A percentile compares a stretch with the other conserved stretches of the same genome.
Conservation (phyloP, 2,797 vertebrate species). For the Atherinosoma microstoma region DNA sequence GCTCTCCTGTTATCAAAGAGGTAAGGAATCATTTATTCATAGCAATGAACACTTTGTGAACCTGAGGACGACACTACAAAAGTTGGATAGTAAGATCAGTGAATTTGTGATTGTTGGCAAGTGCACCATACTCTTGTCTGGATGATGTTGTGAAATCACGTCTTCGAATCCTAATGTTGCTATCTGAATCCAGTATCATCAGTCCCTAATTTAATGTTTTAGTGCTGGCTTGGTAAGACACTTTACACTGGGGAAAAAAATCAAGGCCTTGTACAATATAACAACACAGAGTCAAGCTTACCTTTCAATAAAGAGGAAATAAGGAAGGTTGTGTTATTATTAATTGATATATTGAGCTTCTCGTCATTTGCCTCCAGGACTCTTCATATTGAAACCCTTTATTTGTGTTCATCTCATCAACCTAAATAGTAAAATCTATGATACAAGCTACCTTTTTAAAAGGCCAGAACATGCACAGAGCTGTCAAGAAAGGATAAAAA, state of each 20-base stretch:
- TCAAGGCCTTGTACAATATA: neutral
- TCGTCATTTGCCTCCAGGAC: neutral
- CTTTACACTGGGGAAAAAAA: neutral
- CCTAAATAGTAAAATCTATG: neutral
- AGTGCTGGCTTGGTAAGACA: neutral
- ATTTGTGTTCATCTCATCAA: neutral
- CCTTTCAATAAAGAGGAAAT: neutral
- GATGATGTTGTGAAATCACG: neutral
- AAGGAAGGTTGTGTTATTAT: neutral
- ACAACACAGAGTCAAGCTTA: neutral
- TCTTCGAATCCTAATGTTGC: neutral
- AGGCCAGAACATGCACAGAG: too few relatives aligned
- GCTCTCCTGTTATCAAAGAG: slow-evolving; percentile 51
- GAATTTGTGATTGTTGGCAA: neutral
- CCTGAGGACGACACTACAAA: neutral
- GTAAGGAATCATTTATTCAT: slow-evolving; percentile 49
- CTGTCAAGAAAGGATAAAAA: too few relatives aligned
- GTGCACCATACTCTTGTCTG: neutral
- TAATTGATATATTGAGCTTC: neutral
- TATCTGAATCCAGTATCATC: neutral
- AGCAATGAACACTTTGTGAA: neutral
- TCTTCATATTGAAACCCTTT: too few relatives aligned
- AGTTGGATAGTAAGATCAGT: neutral
- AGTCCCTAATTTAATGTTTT: slow-evolving; percentile 11
- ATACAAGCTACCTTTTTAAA: neutral